These are phyloP conservation scores for Pangasius djambal DNA, from an alignment of 2,797 vertebrate species.

Conservation along the genomic window DNA sequence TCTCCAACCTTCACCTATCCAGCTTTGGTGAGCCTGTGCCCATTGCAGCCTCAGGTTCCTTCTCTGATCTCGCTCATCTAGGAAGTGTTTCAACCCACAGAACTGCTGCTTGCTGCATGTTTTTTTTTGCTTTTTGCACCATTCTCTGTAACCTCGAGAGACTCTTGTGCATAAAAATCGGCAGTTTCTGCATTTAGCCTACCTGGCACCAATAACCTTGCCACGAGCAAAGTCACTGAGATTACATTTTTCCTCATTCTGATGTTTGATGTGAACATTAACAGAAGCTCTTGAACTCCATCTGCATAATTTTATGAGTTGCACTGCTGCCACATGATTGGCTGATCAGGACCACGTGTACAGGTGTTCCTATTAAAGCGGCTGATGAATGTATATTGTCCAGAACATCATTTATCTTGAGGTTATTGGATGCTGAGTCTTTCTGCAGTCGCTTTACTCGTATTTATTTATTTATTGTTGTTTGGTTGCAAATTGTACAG, in stretches of 20 bases:
- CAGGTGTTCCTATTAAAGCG: neutral
- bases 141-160: neutral
- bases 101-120: neutral
- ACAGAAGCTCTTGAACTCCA: neutral
- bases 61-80: neutral
- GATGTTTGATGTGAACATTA: neutral
- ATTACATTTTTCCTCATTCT: neutral
- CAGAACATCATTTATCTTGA: neutral
- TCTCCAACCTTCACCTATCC: neutral
- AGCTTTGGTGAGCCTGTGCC: neutral
- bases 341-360: neutral
- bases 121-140: neutral
- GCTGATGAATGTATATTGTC: neutral
- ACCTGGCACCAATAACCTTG: neutral
- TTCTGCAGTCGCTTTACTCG: neutral
- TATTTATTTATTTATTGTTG: neutral
- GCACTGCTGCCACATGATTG: neutral
- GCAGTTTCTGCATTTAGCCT: neutral
- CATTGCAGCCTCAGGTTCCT: neutral
- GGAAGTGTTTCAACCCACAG: neutral
- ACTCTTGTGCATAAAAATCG: neutral
- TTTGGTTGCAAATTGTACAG: neutral
- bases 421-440: neutral
- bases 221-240: neutral
- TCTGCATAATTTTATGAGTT: neutral